A percentile compares a stretch with the other conserved stretches of the same genome.
Evolutionary conservation across 2,797 vertebrate species (phyloP).

Genomic region (Megaceryle alcyon): DNA sequence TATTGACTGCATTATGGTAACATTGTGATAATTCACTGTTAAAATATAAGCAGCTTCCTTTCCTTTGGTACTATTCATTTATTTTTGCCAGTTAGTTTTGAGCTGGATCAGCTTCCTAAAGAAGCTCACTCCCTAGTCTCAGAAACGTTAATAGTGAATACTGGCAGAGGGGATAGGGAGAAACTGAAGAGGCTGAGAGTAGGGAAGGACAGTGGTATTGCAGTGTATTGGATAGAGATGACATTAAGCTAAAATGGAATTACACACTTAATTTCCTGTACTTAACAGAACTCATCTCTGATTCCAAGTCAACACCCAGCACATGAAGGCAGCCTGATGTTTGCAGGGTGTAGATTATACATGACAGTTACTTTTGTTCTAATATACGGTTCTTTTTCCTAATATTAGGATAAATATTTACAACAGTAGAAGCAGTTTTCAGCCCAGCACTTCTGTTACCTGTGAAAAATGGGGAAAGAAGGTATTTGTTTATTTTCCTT

Average conservation of each 20-base stretch:
- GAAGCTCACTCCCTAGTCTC: neutral
- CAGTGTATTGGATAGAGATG: neutral
- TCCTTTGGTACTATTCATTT: neutral
- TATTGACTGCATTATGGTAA: neutral
- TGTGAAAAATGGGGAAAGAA: neutral
- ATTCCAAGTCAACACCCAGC: conserved; percentile 10
- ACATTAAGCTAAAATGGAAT: conserved; percentile 18
- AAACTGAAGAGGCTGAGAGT: neutral
- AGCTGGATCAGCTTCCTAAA: neutral
- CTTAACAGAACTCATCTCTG: neutral
- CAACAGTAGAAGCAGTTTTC: neutral
- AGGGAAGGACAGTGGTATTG: neutral
- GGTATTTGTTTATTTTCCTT: neutral
- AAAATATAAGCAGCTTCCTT: neutral
- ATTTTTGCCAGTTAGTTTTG: neutral
- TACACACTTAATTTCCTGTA: conserved; percentile 23
- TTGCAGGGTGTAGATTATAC: neutral
- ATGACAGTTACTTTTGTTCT: neutral
- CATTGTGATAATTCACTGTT: neutral
- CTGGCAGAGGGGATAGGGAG: neutral
- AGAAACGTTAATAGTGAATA: neutral
- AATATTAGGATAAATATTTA: neutral
- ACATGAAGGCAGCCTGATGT: neutral
- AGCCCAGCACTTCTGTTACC: neutral
- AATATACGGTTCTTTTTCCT: neutral